Evolutionary conservation across 2,797 vertebrate genomes (phyloP), one percentile per base, ranked within the genome.

Genomic region (Sebastes iracundus): DNA sequence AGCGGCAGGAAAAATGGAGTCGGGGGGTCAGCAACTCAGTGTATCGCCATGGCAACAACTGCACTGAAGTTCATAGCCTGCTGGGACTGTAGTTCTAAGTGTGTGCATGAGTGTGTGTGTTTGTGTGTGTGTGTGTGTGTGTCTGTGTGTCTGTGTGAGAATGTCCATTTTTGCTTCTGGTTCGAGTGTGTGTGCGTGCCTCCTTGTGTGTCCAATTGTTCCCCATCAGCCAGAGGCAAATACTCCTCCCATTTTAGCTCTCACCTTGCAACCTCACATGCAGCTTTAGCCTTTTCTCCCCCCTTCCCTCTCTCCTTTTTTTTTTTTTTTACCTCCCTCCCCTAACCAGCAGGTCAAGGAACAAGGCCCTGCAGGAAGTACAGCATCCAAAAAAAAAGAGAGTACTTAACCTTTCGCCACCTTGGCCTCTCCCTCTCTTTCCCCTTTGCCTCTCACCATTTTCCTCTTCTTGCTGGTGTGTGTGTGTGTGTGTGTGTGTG

Each of bases 11-110:
- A 94, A 95, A 93, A 93, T 91, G 89, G 91, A 94, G 93, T 94
- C 90, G 75, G 94, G 94, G 94, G 94, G 94, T 95, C 94, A 95
- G 90, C 91, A 87, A 93, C 93, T 94, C 93, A 90, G 92, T 88
- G 88, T 92, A 95, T 95, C 66, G 32, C 92, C 94, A 95, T 95
- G 92, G 94, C 93, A 95, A 95, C 94, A 88, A 90, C 92, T 89
- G 93, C 90, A 93, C 90, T 94, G 93, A 94, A 95, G 93, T 95
- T 95, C 93, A 93, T 95, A 91, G 93, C 94, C 94, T 85, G 93
- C 94, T 94, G 93, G 92, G 94, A 90, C 90, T 84, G 88, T 87
- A 88, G 86, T 91, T 88, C 90, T 87, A 87, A 91, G 90, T 92
- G 91, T 79, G 84, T 70, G 81, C 9, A 13, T 35, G 81, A 84